These are phyloP conservation scores for Diachrysia chrysitis DNA, from an alignment of 2,888 invertebrate genomes.

Conservation along the genomic window DNA sequence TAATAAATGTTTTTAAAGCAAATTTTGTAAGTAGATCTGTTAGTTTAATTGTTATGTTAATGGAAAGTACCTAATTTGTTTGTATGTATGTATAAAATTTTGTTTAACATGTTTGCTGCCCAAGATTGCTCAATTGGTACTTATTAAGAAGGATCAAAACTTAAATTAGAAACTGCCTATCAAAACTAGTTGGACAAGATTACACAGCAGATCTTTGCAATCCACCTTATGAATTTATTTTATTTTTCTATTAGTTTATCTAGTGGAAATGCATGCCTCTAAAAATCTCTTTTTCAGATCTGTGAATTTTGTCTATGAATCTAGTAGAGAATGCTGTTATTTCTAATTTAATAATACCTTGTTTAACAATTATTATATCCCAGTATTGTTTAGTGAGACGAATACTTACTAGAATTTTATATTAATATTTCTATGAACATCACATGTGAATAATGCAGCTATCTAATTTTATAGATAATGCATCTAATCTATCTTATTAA, in stretches of 20 bases:
- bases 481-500: not conserved
- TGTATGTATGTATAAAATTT: constrained; percentile 6
- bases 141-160: constrained; percentile 20
- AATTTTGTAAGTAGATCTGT: constrained; percentile 30
- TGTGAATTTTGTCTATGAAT: too few relatives aligned
- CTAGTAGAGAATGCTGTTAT: too few relatives aligned
- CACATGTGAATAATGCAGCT: not conserved
- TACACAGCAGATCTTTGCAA: not conserved
- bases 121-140: constrained; percentile 47
- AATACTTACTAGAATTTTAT: not conserved
- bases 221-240: not conserved
- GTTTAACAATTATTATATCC: not conserved
- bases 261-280: too few relatives aligned
- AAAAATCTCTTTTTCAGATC: too few relatives aligned
- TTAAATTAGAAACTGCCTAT: not conserved
- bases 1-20: constrained; percentile 10
- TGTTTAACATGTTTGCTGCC: constrained; percentile 24
- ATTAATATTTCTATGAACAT: not conserved
- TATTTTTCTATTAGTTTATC: too few relatives aligned
- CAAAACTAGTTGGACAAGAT: not conserved
- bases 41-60: constrained; percentile 12
- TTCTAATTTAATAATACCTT: not conserved
- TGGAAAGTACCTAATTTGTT: constrained; percentile 7
- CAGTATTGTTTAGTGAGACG: not conserved
- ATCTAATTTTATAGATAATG: not conserved